Percentiles rank a stretch among this genome's conserved stretches.
Conservation (phyloP, 2,888 invertebrate genomes). For the Netelia virgata region DNA sequence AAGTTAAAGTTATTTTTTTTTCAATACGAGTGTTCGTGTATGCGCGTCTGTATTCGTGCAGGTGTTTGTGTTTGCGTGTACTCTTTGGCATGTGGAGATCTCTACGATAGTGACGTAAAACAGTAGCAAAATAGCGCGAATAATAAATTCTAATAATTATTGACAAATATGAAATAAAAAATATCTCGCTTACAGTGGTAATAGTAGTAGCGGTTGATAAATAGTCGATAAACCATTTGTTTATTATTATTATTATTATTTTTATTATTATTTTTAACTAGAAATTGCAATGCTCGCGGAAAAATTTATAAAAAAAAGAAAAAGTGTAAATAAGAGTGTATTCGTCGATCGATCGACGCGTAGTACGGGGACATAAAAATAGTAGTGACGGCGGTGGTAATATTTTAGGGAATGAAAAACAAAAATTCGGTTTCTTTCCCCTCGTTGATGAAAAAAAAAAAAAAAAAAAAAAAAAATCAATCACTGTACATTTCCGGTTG, state of each 20-base stretch:
- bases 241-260: neutral
- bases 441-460: conserved; percentile 33
- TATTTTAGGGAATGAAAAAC: conserved; percentile 38
- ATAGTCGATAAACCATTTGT: conserved; percentile 54
- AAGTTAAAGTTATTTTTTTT: conserved; percentile 14
- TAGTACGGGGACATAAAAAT: conserved; percentile 55
- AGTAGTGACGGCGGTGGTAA: conserved; percentile 67
- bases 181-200: conserved; percentile 61
- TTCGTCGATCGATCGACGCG: conserved; percentile 39
- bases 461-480: conserved; percentile 17
- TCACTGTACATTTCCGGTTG: conserved; percentile 38
- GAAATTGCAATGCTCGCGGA: conserved; percentile 53
- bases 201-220: conserved; percentile 58
- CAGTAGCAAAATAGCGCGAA: conserved; percentile 68
- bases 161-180: conserved; percentile 67
- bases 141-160: conserved; percentile 63
- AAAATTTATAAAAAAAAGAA: conserved; percentile 41
- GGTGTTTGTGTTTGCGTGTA: conserved; percentile 67
- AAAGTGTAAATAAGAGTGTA: conserved; percentile 19
- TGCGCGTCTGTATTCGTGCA: conserved; percentile 16
- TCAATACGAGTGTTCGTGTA: conserved; percentile 14
- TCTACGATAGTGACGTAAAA: conserved; percentile 74
- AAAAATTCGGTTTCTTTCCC: conserved; percentile 26
- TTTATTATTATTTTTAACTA: conserved; percentile 35
- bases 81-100: conserved; percentile 82